A percentile compares a stretch with the other conserved stretches of the same genome.
These are phyloP conservation scores for Brenthis daphne DNA, from an alignment of 2,888 invertebrate species.

Conservation along the genomic window DNA sequence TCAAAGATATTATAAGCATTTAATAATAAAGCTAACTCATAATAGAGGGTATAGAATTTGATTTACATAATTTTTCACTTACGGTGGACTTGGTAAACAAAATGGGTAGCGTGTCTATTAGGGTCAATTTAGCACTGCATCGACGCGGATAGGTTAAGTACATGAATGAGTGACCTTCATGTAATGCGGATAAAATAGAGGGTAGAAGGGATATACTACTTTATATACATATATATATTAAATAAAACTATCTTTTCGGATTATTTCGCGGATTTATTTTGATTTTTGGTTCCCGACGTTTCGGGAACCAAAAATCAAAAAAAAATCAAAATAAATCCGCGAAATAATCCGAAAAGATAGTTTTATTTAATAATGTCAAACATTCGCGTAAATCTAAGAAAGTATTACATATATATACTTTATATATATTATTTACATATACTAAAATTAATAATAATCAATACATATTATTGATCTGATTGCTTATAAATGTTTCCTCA, in stretches of 20 bases:
- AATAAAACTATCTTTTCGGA: no score
- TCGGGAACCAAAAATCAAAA: no score
- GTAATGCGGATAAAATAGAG: slow-evolving; percentile 34
- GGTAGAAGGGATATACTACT: slow-evolving; percentile 29
- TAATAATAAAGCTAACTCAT: slow-evolving; percentile 17
- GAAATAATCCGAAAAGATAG: no score
- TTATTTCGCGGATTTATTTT: no score
- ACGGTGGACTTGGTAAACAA: slow-evolving; percentile 35
- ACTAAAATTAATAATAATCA: slow-evolving; percentile 13
- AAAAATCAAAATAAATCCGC: no score
- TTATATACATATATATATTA: no score
- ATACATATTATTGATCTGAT: no score
- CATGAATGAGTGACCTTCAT: slow-evolving; percentile 41
- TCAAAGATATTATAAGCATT: slow-evolving; percentile 19
- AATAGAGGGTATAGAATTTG: slow-evolving; percentile 22
- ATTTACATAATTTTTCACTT: slow-evolving; percentile 38
- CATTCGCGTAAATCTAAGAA: no score
- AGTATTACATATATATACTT: no score
- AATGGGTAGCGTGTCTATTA: slow-evolving; percentile 37
- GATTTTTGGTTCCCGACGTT: no score
- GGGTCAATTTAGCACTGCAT: slow-evolving; percentile 41
- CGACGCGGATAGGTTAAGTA: slow-evolving; percentile 41
- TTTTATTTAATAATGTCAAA: no score
- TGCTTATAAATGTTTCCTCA: no score
- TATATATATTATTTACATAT: neutral